Evolutionary conservation across 2,113 vertebrate genomes (phyloP), one percentile per base, ranked within the genome.

Genomic region (Hyperoodon ampullatus): DNA sequence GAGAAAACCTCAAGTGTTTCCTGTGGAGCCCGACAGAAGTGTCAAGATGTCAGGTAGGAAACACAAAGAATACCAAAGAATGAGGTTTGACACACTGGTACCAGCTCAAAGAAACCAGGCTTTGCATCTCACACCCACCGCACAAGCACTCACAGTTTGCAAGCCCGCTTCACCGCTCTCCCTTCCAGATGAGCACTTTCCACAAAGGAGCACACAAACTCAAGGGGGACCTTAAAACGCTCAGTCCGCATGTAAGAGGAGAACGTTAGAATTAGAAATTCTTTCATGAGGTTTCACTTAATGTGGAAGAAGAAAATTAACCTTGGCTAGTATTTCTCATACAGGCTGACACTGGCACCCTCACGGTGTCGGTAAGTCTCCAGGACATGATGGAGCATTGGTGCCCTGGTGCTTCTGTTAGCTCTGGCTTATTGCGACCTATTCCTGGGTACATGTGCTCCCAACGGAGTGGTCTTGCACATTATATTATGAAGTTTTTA

Each of bases 341-440:
- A 30, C 39, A 26, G 30, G 6, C 28, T 14, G 92, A 55, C 72
- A 35, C 47, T 88, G 93, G 95, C 61, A 61, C 97, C 95, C 96
- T 80, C 93, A 0, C 1, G 88, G 90, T 95, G 95, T 53, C 3
- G 4, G 19, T 16, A n/a, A 30, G 53, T 24, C 53, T 28, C 30
- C 2, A 1, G 1, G 2, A 21, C 5, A 1, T 0, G 10, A 5
- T 0, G 35, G 35, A 63, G 6, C 3, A 1, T 0, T 0, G 47
- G 3, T 19, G 23, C 24, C 35, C 39, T 14, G n/a, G 13, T 0
- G 7, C 28, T 2, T 2, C 24, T 24, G 4, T 8, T 8, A n/a
- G n/a, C 61, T 50, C n/a, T 12, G 6, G 50, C 23, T 14, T 1
- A 10, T 9, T 28, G 39, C 6, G 1, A 72, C 65, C 28, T 2